Base-by-base conservation (phyloP, 1,140 invertebrate genomes). In the Gonioctena quinquepunctata region DNA sequence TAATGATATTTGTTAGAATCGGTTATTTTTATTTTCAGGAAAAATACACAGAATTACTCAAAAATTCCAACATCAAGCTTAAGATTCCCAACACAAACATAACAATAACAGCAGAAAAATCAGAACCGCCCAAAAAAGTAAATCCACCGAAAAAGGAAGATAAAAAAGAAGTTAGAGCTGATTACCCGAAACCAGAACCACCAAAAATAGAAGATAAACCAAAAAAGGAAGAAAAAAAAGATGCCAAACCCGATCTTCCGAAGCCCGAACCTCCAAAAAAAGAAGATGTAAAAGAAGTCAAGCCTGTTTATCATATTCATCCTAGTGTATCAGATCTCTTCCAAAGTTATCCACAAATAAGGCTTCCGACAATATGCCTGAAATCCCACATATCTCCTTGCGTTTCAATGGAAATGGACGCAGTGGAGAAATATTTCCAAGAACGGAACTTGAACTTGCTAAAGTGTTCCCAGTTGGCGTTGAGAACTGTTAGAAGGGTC, bases 311-410 rank as follows among this genome's bases (percentile, higher is more conserved):
- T 21, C 16, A 26, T n/a, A 21, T 66, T 22, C 73, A 74, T 65
- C 25, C 69, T 13, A 60, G 26, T 18, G 50, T 74, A 28, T 48
- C 63, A 3, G 59, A 66, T 5, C 23, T 74, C 7, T 74, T 70
- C 26, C 52, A 54, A 33, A 27, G 28, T 4, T 54, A 71, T 63
- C 73, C 73, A 3, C 52, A 50, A 11, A 66, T 69, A 52, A 71
- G 61, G 49, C 25, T 74, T 54, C 69, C 73, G 7, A 69, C 65
- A 21, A 66, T 69, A 33, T 74, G 73, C 42, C 33, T 74, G 25
- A 25, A 68, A 3, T 49, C 27, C 3, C 22, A 74, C 26, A 54
- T 74, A 19, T 42, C 62, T 3, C 69, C 73, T 2, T 33, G 50
- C 11, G 64, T 74, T 8, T 71, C 67, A 7, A 48, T 74, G 13